phyloP scores from a whole-genome alignment of 2,888 invertebrate genomes.

The Melolontha melolontha region DNA sequence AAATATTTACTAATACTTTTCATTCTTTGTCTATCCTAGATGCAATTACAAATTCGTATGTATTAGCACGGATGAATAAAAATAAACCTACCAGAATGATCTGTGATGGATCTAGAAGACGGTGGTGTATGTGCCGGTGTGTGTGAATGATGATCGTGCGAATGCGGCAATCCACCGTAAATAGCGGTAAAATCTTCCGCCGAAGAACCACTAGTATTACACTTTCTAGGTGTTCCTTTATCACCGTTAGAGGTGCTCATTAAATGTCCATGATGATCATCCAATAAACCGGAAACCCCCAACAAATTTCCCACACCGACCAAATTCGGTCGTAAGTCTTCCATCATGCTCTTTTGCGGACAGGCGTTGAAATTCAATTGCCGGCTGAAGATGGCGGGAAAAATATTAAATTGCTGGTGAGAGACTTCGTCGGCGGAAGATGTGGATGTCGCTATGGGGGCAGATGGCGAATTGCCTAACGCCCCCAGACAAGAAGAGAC shows the following conservation, averaged over 20 bases:
- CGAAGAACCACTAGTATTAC: conserved; percentile 83
- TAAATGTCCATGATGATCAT: conserved; percentile 78
- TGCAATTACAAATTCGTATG: no score
- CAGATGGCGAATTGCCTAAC: conserved; percentile 71
- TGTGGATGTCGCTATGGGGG: conserved; percentile 64
- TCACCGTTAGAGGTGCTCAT: conserved; percentile 62
- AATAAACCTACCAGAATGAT: conserved; percentile 62
- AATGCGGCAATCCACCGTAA: conserved; percentile 74
- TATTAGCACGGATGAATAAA: no score
- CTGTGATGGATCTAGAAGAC: conserved; percentile 62
- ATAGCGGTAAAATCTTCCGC: conserved; percentile 91
- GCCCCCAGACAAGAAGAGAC: conserved; percentile 76
- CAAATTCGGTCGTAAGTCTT: conserved; percentile 85
- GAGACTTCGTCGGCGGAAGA: conserved; percentile 67
- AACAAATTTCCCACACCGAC: conserved; percentile 82
- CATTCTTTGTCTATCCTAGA: no score
- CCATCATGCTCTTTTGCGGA: conserved; percentile 82
- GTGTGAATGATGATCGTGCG: conserved; percentile 69
- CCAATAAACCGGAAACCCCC: conserved; percentile 82
- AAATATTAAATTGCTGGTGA: conserved; percentile 90
- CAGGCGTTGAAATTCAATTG: conserved; percentile 85
- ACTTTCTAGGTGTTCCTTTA: conserved; percentile 72
- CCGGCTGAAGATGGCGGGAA: conserved; percentile 90
- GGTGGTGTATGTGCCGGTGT: conserved; percentile 81
- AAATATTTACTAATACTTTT: no score